Percentiles rank a stretch among this genome's conserved stretches.
Conservation (phyloP, 2,888 invertebrate genomes). For the Zele albiditarsus region DNA sequence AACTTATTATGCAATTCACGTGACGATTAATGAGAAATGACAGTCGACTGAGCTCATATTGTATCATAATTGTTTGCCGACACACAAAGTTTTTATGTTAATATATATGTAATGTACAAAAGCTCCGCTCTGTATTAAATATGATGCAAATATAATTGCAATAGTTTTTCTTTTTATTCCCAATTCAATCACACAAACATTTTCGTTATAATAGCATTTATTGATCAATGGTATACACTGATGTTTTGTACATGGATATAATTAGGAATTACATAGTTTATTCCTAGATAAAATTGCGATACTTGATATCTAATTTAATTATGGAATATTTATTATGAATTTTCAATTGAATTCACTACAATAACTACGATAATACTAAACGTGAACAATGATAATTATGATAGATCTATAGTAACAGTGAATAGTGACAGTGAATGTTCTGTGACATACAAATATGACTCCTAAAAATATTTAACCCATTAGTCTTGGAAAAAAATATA, state of each 20-base stretch:
- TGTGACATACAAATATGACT: slow-evolving; percentile 9
- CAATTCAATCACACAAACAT: slow-evolving; percentile 64
- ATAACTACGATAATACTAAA: slow-evolving; percentile 21
- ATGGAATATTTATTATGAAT: slow-evolving; percentile 5
- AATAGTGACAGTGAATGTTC: background rate
- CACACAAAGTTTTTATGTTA: slow-evolving; percentile 1
- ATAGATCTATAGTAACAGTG: slow-evolving; percentile 11
- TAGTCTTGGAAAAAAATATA: background rate
- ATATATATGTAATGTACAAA: slow-evolving; percentile 22
- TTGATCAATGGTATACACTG: slow-evolving; percentile 38
- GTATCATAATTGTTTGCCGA: background rate
- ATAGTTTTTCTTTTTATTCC: slow-evolving; percentile 43
- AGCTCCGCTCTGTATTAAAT: slow-evolving; percentile 15
- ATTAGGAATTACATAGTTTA: slow-evolving; percentile 29
- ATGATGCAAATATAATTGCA: slow-evolving; percentile 22
- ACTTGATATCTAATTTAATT: slow-evolving; percentile 2
- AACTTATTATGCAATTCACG: background rate
- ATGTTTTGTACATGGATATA: slow-evolving; percentile 34
- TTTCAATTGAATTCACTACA: background rate
- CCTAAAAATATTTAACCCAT: slow-evolving; percentile 14
- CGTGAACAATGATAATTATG: slow-evolving; percentile 19
- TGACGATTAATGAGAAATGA: background rate
- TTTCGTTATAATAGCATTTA: slow-evolving; percentile 22
- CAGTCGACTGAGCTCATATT: background rate
- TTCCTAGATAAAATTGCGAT: slow-evolving; percentile 3